phyloP scores from a whole-genome alignment of 35 echinoderm and acorn worm genomes.

The Apostichopus californicus region DNA sequence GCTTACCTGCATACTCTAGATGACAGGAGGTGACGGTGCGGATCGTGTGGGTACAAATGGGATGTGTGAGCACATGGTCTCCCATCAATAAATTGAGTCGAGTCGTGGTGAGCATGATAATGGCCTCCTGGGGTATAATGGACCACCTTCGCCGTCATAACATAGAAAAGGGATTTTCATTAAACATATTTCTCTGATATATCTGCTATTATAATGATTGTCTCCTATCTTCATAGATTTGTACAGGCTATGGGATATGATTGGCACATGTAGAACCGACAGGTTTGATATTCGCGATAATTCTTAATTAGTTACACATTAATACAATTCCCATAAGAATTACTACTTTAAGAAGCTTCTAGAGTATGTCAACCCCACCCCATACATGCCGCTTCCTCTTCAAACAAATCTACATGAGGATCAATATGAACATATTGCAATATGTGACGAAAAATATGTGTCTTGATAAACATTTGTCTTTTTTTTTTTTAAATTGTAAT shows the following conservation, averaged over 20 bases:
- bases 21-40: neutral
- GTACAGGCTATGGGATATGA: no score
- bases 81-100: neutral
- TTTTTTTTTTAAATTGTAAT: neutral
- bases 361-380: neutral
- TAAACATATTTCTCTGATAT: neutral
- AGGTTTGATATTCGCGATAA: no score
- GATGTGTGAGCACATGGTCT: constrained; percentile 20
- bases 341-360: neutral
- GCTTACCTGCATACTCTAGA: constrained; percentile 17
- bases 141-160: constrained; percentile 24
- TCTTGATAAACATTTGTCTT: no score
- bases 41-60: constrained; percentile 14
- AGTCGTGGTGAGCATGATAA: constrained; percentile 56
- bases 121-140: constrained; percentile 45
- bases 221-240: no score
- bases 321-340: no score
- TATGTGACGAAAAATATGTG: no score
- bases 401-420: neutral
- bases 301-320: no score
- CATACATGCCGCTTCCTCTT: neutral
- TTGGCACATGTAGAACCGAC: no score
- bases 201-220: no score
- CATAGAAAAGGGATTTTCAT: neutral
- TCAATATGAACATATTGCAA: no score